Conservation (phyloP, 2,113 vertebrate genomes). For the Hoplias malabaricus region DNA sequence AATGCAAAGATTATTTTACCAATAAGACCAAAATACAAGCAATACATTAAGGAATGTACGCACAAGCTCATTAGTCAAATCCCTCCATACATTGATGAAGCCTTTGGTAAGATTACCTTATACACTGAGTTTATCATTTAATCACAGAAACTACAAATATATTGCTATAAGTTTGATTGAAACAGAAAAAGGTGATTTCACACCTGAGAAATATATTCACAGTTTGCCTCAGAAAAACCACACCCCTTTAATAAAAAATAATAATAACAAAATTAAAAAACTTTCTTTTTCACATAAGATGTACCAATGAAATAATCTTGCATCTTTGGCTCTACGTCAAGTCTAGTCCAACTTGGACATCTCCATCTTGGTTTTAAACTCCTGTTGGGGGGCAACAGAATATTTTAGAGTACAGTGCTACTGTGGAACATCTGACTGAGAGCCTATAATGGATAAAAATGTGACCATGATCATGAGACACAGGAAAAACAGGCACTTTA, state of each 20-base stretch:
- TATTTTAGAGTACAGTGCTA: slow-evolving; percentile 5
- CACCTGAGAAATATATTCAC: neutral
- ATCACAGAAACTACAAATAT: too few species aligned
- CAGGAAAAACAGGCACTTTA: slow-evolving; percentile 48
- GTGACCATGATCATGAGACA: slow-evolving; percentile 49
- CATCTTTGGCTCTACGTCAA: neutral
- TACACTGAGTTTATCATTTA: too few species aligned
- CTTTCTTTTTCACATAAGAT: neutral
- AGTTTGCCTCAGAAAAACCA: neutral
- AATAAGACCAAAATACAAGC: neutral
- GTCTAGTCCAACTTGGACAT: slow-evolving; percentile 77
- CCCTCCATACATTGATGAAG: too few species aligned
- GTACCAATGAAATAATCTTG: neutral
- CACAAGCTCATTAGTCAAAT: neutral
- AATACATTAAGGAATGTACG: neutral
- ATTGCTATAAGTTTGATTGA: too few species aligned
- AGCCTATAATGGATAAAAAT: slow-evolving; percentile 30
- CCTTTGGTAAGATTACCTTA: too few species aligned
- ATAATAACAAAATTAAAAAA: slow-evolving; percentile 29
- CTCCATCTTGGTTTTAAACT: slow-evolving; percentile 77
- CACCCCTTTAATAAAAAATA: too few species aligned
- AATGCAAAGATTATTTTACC: neutral
- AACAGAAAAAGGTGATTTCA: neutral
- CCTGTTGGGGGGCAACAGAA: slow-evolving; percentile 53
- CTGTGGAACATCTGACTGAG: neutral